Evolutionary conservation across 1,140 invertebrate genomes (phyloP).

Genomic region (Meloidogyne hapla): DNA sequence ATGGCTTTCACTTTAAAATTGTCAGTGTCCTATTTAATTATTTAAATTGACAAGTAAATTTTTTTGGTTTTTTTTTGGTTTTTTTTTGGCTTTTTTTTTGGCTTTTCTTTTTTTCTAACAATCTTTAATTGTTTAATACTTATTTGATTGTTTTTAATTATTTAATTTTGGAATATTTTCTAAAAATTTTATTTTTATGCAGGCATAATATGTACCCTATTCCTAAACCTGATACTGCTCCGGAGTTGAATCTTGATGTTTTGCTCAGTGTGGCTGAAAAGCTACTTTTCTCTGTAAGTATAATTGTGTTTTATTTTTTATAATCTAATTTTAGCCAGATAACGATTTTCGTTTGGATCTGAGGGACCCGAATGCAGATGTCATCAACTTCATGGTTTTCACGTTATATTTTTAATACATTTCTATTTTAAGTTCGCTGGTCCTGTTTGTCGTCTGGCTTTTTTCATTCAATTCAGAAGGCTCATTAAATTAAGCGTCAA

Average conservation of each 20-base stretch:
- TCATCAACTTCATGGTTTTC: constrained; percentile 25
- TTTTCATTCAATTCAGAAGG: constrained; percentile 17
- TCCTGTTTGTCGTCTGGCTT: constrained; percentile 9
- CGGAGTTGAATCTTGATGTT: constrained; percentile 20
- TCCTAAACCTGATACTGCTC: background rate
- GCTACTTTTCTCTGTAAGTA: constrained; percentile 12
- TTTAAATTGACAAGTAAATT: no score
- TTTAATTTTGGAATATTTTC: no score
- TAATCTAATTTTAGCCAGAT: constrained; percentile 10
- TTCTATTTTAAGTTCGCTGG: constrained; percentile 13
- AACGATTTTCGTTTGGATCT: constrained; percentile 25
- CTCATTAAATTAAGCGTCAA: constrained; percentile 15
- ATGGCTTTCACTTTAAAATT: no score
- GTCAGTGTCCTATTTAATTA: no score
- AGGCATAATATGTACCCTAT: background rate
- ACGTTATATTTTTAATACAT: background rate
- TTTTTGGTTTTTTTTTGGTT: no score
- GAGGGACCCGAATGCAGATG: constrained; percentile 18
- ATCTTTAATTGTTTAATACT: no score
- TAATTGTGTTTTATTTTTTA: background rate
- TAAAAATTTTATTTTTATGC: no score
- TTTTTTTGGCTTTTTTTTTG: no score
- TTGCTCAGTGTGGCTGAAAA: constrained; percentile 26
- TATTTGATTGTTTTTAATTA: no score
- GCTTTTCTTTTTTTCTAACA: no score